A percentile compares a stretch with the other conserved stretches of the same genome.
phyloP scores from a whole-genome alignment of 2,888 invertebrate species.

The Lypha dubia region DNA sequence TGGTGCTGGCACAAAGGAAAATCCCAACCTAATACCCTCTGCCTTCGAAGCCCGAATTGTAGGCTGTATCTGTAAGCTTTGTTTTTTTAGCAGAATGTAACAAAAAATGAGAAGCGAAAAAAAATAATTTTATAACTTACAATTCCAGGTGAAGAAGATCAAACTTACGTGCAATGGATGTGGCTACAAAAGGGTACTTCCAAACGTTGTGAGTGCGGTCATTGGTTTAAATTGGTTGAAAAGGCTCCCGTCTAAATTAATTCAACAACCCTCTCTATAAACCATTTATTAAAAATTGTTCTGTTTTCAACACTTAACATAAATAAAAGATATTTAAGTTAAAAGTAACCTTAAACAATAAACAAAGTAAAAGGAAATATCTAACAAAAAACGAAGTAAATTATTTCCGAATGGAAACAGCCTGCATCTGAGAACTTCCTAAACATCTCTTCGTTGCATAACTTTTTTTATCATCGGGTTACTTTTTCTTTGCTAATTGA shows the following conservation, averaged over 20 bases:
- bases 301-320: slow-evolving; percentile 63
- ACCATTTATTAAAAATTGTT: slow-evolving; percentile 73
- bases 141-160: slow-evolving; percentile 91
- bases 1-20: slow-evolving; percentile 91
- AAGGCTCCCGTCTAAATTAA: slow-evolving; percentile 87
- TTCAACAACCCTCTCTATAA: slow-evolving; percentile 51
- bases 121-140: not conserved
- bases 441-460: slow-evolving; percentile 11
- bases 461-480: slow-evolving; percentile 46
- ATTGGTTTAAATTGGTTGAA: slow-evolving; percentile 96
- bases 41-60: slow-evolving; percentile 94
- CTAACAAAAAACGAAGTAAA: slow-evolving; percentile 63
- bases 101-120: not conserved
- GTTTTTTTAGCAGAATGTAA: too few species aligned
- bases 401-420: slow-evolving; percentile 54
- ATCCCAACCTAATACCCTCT: slow-evolving; percentile 95
- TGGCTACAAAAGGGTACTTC: slow-evolving; percentile 95
- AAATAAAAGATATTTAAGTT: slow-evolving; percentile 77
- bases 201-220: slow-evolving; percentile 97
- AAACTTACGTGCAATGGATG: slow-evolving; percentile 95
- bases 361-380: slow-evolving; percentile 76
- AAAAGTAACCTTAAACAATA: slow-evolving; percentile 78
- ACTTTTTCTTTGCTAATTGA: slow-evolving; percentile 60
- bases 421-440: not conserved
- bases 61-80: slow-evolving; percentile 93